Base-by-base conservation (phyloP, 2,888 invertebrate genomes). In the Andrena chrysosceles region DNA sequence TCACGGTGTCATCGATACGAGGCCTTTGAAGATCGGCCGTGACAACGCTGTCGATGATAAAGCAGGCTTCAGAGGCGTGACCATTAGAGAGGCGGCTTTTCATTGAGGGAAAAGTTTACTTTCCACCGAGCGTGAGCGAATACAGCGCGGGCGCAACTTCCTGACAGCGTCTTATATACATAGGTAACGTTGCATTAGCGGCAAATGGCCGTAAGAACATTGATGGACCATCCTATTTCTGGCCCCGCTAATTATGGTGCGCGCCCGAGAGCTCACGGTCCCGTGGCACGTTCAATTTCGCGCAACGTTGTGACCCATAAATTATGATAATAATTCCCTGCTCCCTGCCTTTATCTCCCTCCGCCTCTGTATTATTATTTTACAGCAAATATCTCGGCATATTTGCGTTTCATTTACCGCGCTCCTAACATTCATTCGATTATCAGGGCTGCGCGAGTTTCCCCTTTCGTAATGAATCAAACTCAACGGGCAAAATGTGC, bases 171-270 rank as follows among this genome's bases (percentile, higher is more conserved):
- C 84, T 84, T 81, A 77, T 78, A 78, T 78, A 74, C 63, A 78
- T 71, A 82, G 83, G 78, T 78, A 82, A 78, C 78, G 75, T 83
- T 76, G 76, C 84, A 84, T 84, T 84, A 84, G 66, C 82, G 82
- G 71, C 66, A 84, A 84, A 78, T 79, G 83, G 67, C 78, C 74
- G 74, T 78, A 78, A 74, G 83, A 82, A 78, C 83, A 72, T 71
- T 70, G 79, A 78, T 84, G 82, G 77, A 70, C 68, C 71, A 71
- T 66, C 77, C 81, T 83, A 76, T 84, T 83, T 84, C 83, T 78
- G 80, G 60, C 54, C 60, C 26, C 62, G 74, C 75, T 83, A 84
- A 84, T 84, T 83, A 84, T 76, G 76, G 67, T 72, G 52, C 23
- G 64, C 69, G 66, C 83, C 49, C 68, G 52, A 23, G 81, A 64